Percentiles rank a stretch among this genome's conserved stretches.
Conservation (phyloP, 2,888 invertebrate species). For the Ochropleura leucogaster region DNA sequence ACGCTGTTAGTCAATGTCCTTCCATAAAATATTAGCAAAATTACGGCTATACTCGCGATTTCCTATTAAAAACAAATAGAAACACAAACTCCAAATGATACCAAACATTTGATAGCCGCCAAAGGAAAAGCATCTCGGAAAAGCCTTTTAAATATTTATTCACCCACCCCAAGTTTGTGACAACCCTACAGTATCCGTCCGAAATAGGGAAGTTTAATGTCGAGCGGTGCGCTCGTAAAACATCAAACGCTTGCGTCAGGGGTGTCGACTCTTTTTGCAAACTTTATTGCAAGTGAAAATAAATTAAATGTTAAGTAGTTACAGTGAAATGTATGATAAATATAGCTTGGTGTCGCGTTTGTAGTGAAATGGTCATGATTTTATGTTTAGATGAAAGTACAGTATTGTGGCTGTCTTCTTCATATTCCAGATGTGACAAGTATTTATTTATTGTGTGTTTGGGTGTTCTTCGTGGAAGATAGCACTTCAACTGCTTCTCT, state of each 20-base stretch:
- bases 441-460: neutral
- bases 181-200: slow-evolving; percentile 80
- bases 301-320: slow-evolving; percentile 66
- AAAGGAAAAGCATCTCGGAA: slow-evolving; percentile 16
- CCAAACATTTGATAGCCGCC: neutral
- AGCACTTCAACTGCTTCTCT: neutral
- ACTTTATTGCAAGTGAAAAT: slow-evolving; percentile 67
- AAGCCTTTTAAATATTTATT: slow-evolving; percentile 26
- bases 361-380: slow-evolving; percentile 48
- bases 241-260: slow-evolving; percentile 82
- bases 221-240: slow-evolving; percentile 86
- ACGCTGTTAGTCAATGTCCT: neutral
- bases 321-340: slow-evolving; percentile 61
- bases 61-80: neutral
- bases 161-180: slow-evolving; percentile 47
- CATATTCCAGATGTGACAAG: slow-evolving; percentile 28
- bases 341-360: slow-evolving; percentile 58
- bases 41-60: neutral
- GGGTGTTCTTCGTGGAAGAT: neutral
- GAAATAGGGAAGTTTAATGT: slow-evolving; percentile 87
- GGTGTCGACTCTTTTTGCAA: slow-evolving; percentile 75
- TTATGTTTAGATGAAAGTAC: slow-evolving; percentile 52
- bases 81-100: slow-evolving; percentile 4
- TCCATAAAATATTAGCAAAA: neutral
- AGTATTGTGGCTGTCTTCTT: slow-evolving; percentile 28